Conservation (phyloP, 2,113 vertebrate species). For the Procavia capensis region DNA sequence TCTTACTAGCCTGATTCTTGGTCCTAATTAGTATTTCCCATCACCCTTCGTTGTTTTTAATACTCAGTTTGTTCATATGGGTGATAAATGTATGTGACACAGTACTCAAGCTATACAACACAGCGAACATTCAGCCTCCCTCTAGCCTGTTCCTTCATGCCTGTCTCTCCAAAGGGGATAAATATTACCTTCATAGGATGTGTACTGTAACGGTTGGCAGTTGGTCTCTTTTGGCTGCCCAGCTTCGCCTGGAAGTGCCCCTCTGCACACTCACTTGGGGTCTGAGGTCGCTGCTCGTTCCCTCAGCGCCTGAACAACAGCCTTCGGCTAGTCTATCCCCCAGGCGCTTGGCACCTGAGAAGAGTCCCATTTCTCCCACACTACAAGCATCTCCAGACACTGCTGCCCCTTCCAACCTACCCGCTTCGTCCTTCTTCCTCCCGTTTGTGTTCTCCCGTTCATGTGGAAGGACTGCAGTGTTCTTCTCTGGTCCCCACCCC, state of each 20-base stretch:
- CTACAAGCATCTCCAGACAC: not conserved
- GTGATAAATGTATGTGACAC: not conserved
- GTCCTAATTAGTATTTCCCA: not conserved
- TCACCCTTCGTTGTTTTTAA: not conserved
- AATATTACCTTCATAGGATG: too few relatives aligned
- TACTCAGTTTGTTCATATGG: not conserved
- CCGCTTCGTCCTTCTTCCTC: not conserved
- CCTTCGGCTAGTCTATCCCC: not conserved
- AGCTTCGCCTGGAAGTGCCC: not conserved
- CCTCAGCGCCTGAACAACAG: not conserved
- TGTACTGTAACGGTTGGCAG: too few relatives aligned
- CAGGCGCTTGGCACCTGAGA: not conserved
- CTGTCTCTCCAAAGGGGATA: not conserved
- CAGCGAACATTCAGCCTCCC: too few relatives aligned
- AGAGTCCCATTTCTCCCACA: not conserved
- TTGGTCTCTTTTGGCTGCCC: too few relatives aligned
- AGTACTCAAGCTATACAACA: not conserved
- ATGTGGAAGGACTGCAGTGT: not conserved
- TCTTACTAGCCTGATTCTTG: not conserved
- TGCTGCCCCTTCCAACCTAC: not conserved
- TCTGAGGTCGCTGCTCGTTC: not conserved
- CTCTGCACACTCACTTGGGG: not conserved
- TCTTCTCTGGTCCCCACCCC: not conserved
- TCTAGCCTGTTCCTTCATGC: rapidly evolving
- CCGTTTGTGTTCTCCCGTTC: not conserved